Conservation (phyloP, 1,140 invertebrate species). For the Bilobella aurantiaca region DNA sequence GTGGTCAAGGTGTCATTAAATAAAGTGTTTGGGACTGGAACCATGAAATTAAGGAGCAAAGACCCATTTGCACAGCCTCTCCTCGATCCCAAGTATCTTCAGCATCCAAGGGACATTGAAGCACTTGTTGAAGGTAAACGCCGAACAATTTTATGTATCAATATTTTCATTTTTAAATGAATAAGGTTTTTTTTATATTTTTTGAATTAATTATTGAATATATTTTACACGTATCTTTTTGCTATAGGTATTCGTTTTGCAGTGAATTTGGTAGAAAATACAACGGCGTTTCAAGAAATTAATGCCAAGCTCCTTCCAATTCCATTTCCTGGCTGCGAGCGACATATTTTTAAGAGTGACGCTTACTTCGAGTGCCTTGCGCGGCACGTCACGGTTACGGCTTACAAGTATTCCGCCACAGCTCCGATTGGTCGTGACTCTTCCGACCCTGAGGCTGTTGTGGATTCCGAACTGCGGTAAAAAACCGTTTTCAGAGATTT, state of each 20-base stretch:
- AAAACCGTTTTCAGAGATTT: neutral
- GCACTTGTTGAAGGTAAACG: constrained; percentile 15
- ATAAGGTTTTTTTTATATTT: too few relatives aligned
- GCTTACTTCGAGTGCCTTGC: constrained; percentile 22
- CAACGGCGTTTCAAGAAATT: constrained; percentile 10
- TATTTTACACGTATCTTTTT: too few relatives aligned
- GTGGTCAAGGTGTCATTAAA: constrained; percentile 3
- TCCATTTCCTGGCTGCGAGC: constrained; percentile 17
- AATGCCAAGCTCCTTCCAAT: constrained; percentile 4
- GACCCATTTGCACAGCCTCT: constrained; percentile 29
- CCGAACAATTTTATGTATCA: neutral
- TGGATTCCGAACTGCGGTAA: neutral
- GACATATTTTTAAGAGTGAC: constrained; percentile 9
- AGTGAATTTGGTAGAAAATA: constrained; percentile 12
- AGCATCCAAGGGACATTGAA: constrained; percentile 22
- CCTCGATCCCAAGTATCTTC: constrained; percentile 33
- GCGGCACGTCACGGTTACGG: constrained; percentile 22
- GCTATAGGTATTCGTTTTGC: constrained; percentile 11
- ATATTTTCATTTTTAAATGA: neutral
- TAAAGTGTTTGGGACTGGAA: constrained; percentile 21
- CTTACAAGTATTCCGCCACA: constrained; percentile 27
- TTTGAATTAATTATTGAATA: too few relatives aligned
- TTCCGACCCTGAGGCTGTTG: neutral
- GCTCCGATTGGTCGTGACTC: constrained; percentile 23
- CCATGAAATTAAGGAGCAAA: constrained; percentile 25